Evolutionary conservation across 2,797 vertebrate species (phyloP).

Genomic region (Chelmon rostratus): DNA sequence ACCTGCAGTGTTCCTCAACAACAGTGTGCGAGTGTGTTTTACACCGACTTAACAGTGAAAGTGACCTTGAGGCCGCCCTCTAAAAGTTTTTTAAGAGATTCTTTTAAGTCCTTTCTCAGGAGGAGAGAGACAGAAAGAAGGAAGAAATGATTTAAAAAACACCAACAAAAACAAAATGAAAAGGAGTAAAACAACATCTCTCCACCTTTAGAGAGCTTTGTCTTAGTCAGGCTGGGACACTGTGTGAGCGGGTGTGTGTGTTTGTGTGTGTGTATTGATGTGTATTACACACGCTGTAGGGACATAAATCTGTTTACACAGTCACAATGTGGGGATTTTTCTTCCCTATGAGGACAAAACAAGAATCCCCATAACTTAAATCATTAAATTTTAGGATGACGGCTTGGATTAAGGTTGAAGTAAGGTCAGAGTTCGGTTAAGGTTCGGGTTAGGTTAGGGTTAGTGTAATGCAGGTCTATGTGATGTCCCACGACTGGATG

Average conservation of each 20-base stretch:
- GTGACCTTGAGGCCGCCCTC: conserved; percentile 22
- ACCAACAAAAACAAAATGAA: conserved; percentile 8
- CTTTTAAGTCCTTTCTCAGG: conserved; percentile 5
- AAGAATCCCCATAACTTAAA: too few relatives aligned
- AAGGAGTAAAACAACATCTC: background rate
- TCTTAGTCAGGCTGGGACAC: conserved; percentile 8
- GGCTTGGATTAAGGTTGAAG: too few relatives aligned
- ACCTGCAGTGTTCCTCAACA: background rate
- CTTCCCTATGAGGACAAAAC: too few relatives aligned
- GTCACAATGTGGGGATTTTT: too few relatives aligned
- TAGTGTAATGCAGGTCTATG: too few relatives aligned
- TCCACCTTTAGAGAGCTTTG: conserved; percentile 17
- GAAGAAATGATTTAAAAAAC: background rate
- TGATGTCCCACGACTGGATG: too few relatives aligned
- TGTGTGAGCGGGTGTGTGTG: conserved; percentile 18
- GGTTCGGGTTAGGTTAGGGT: too few relatives aligned
- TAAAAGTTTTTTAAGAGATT: background rate
- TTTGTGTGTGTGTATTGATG: conserved; percentile 8
- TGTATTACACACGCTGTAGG: too few relatives aligned
- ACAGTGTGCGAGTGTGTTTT: too few relatives aligned
- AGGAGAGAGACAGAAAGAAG: background rate
- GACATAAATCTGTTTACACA: too few relatives aligned
- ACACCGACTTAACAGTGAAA: background rate
- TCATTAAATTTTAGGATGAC: background rate
- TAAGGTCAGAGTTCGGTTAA: too few relatives aligned